Base-by-base conservation (phyloP, 2,888 invertebrate species). In the Oscheius sp. region DNA sequence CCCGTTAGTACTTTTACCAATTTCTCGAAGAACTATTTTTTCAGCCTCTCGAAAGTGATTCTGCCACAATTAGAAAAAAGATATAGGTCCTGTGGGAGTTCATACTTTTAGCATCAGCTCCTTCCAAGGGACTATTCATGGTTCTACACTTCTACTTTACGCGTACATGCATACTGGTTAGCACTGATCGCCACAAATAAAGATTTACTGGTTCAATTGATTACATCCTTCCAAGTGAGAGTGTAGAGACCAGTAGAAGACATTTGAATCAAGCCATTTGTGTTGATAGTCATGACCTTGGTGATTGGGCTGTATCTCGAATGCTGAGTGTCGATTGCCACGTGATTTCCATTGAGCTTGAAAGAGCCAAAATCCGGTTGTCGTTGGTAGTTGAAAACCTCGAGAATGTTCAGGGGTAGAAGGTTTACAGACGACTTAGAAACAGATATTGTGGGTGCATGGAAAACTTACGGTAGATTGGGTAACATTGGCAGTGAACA, bases 351-450 rank as follows among this genome's bases (percentile, higher is more conserved):
- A 47, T 71, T 71, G 2, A 71, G 59, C 42, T 58, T 76, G 76
- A 85, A 77, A 9, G 74, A 76, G 48, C 70, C 70, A 60, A 80
- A 81, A 48, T 81, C 76, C 2, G 85, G 84, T n/a, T 68, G 11
- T 2, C 59, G 70, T 7, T 76, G 72, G 57, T 80, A 82, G 13
- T 83, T 84, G 37, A 85, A 74, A 35, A 84, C 77, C 72, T 86
- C 86, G 33, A 86, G 75, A 3, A 78, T 76, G 37, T 82, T 79
- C 1, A 86, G 70, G 57, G 57, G n/a, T 7, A 77, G 80, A 29
- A 76, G 73, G 57, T 78, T 74, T 5, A 58, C 55, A 48, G 13
- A 53, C 21, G 48, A 21, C 48, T 11, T 21, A 0, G 21, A 21
- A 21, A 21, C 21, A 21, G 53, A 1, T 37, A 2, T 4, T n/a